These are phyloP conservation scores for Lophochroa leadbeateri DNA, from an alignment of 2,113 vertebrate species.

Conservation along the genomic window DNA sequence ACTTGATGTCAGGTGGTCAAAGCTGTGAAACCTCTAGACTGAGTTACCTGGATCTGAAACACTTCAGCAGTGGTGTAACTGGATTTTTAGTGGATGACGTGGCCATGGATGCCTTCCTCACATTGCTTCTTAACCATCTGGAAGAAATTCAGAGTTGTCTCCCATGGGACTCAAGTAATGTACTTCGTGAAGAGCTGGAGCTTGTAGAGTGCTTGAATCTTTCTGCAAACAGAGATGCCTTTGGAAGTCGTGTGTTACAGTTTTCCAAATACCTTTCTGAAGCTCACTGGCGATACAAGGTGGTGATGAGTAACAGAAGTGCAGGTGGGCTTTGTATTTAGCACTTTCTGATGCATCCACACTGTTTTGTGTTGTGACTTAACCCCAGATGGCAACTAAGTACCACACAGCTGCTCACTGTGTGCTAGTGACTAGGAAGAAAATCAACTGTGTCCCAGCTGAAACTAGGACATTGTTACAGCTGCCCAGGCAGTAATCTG, in stretches of 20 bases:
- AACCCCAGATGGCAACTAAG: neutral
- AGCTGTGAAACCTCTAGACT: neutral
- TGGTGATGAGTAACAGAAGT: constrained; percentile 86
- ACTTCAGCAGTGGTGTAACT: constrained; percentile 75
- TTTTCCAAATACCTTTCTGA: constrained; percentile 92
- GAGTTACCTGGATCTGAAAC: constrained; percentile 79
- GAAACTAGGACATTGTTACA: neutral
- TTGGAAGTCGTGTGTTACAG: constrained; percentile 79
- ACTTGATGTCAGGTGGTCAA: neutral
- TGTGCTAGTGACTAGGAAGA: neutral
- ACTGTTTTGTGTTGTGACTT: neutral
- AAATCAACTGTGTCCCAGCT: neutral
- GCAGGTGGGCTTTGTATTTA: constrained; percentile 74
- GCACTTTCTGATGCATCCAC: neutral
- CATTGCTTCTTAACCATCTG: constrained; percentile 84
- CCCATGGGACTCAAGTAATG: constrained; percentile 66
- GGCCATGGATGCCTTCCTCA: constrained; percentile 85
- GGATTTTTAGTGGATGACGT: constrained; percentile 87
- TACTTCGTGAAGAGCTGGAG: constrained; percentile 67
- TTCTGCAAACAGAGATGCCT: constrained; percentile 78
- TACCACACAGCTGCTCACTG: neutral
- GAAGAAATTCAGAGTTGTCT: constrained; percentile 80
- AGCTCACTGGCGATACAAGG: constrained; percentile 93
- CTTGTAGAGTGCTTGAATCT: constrained; percentile 78
- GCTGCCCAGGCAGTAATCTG: neutral